Conservation (phyloP, 2,797 vertebrate species). For the Alauda arvensis region DNA sequence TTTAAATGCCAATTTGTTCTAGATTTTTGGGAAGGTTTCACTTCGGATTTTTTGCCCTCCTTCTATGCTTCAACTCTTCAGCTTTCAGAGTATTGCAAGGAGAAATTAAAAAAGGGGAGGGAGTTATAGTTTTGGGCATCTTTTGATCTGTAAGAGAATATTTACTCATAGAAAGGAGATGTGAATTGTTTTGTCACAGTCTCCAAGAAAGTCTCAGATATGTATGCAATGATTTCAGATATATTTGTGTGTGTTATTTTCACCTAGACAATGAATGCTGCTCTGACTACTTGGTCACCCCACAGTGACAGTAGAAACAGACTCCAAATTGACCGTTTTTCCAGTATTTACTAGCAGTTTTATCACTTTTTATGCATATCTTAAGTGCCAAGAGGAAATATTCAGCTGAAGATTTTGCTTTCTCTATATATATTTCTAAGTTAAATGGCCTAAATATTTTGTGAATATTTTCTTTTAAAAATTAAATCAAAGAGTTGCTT, state of each 20-base stretch:
- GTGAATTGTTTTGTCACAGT: background rate
- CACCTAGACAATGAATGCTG: background rate
- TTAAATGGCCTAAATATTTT: background rate
- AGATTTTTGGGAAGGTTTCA: rapidly evolving
- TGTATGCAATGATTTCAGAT: background rate
- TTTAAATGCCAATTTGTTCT: background rate
- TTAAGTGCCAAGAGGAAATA: background rate
- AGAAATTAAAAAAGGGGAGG: rapidly evolving
- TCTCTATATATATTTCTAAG: background rate
- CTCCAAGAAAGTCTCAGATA: background rate
- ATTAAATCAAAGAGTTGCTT: background rate
- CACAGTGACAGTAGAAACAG: background rate
- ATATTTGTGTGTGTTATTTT: background rate
- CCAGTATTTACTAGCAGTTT: background rate
- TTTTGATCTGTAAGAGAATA: background rate
- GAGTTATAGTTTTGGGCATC: background rate
- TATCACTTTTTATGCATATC: background rate
- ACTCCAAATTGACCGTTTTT: background rate
- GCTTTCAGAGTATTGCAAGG: background rate
- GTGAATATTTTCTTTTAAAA: background rate
- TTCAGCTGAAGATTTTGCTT: background rate
- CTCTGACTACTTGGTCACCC: background rate
- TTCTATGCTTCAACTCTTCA: background rate
- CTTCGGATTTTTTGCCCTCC: background rate
- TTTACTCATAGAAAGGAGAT: background rate